Base-by-base conservation (phyloP, 2,888 invertebrate species). In the Xanthia icteritia region DNA sequence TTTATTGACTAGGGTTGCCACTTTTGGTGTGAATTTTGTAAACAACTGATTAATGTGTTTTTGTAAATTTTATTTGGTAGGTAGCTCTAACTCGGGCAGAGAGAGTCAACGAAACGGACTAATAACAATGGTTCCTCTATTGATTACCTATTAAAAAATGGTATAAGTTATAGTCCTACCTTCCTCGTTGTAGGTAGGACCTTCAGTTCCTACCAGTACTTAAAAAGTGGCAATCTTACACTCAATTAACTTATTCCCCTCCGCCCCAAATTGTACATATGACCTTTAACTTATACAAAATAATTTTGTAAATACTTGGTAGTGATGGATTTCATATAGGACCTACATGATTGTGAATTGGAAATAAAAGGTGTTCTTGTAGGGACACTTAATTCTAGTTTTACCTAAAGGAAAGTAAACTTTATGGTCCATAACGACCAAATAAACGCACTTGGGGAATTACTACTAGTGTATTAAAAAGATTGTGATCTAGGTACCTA, bases 161-260 rank as follows among this genome's bases (percentile, higher is more conserved):
- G 17, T 66, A 23, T 23, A 72, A 64, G 42, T 73, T 13, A 23
- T 27, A 31, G 56, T n/a, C 11, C 1, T 54, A 51, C 6, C 64
- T 60, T 65, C 15, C 27, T 20, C 15, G 45, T 76, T 23, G 6
- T 31, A 56, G 51, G 13, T n/a, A 56, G n/a, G n/a, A 61, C 42
- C 11, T 51, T n/a, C 17, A 31, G 51, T 20, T 42, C 31, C 39
- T 78, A n/a, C 8, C 23, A 27, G 3, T 48, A 69, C 56, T 60
- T 66, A 73, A 45, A n/a, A 73, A 71, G 58, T 67, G 74, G 67
- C 74, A 83, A 79, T 60, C 74, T 48, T 75, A 79, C 75, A 75
- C 54, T 82, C 75, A 79, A 83, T 82, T 83, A 74, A 79, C 73
- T 73, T 71, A 64, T 63, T 79, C 70, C 83, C 70, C 67, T 61